These are phyloP conservation scores for Brachionus manjavacas DNA, from an alignment of 1,140 invertebrate genomes.

Conservation along the genomic window DNA sequence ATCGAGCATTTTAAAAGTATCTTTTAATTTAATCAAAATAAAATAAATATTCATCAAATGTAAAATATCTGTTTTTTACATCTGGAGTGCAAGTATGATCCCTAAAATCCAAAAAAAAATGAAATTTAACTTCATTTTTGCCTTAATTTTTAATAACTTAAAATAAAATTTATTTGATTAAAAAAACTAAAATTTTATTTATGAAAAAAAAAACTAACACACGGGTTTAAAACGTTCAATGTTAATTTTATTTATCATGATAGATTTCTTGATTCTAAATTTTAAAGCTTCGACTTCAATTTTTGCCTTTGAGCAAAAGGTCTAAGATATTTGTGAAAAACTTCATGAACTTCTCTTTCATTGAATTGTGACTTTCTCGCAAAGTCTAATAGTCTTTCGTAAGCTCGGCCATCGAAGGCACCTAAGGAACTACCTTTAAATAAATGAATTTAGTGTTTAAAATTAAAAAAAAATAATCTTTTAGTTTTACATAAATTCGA, in stretches of 20 bases:
- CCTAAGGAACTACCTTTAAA: slow-evolving; percentile 68
- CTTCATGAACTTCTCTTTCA: slow-evolving; percentile 60
- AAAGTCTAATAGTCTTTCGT: slow-evolving; percentile 76
- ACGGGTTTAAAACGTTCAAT: background rate
- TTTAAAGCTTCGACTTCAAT: background rate
- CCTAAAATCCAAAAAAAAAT: background rate
- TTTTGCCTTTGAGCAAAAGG: background rate
- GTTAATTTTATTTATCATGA: background rate
- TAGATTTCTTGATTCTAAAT: background rate
- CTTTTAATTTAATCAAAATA: background rate
- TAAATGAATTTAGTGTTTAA: background rate
- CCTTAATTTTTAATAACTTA: background rate
- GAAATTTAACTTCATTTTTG: background rate
- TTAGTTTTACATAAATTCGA: slow-evolving; percentile 22
- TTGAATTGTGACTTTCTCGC: slow-evolving; percentile 81
- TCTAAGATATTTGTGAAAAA: slow-evolving; percentile 11
- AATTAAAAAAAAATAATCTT: background rate
- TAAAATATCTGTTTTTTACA: background rate
- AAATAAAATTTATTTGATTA: background rate
- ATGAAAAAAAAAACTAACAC: background rate
- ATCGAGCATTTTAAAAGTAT: background rate
- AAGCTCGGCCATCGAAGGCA: slow-evolving; percentile 82
- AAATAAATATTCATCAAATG: background rate
- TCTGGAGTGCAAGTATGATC: background rate
- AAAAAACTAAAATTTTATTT: background rate